Evolutionary conservation across 2,888 invertebrate genomes (phyloP).

Genomic region (Mechanitis mazaeus): DNA sequence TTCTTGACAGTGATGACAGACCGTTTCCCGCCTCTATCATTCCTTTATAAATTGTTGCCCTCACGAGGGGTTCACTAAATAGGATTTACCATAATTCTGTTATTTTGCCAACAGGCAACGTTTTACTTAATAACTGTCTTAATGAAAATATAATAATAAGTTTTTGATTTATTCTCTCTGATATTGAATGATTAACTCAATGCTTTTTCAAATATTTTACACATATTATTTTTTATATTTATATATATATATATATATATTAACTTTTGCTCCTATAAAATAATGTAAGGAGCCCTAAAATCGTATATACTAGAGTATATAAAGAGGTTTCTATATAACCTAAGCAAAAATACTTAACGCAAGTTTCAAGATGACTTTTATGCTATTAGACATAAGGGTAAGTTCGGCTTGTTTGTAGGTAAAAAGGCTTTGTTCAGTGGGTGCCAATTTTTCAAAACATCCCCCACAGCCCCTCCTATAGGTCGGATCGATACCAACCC

Average conservation of each 20-base stretch:
- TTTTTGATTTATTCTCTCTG: neutral
- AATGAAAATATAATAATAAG: constrained; percentile 1
- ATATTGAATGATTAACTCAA: neutral
- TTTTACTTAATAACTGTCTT: constrained; percentile 4
- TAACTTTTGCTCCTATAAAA: neutral
- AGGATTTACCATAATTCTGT: constrained; percentile 68
- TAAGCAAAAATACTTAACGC: constrained; percentile 17
- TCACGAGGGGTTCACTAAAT: constrained; percentile 63
- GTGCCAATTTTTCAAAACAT: constrained; percentile 76
- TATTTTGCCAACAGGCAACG: constrained; percentile 48
- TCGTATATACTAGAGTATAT: constrained; percentile 13
- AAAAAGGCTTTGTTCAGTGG: constrained; percentile 49
- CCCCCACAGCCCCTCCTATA: constrained; percentile 63
- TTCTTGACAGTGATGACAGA: constrained; percentile 68
- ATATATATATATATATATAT: neutral
- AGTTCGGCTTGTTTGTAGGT: constrained; percentile 28
- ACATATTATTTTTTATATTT: neutral
- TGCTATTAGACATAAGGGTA: constrained; percentile 21
- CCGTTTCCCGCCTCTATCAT: constrained; percentile 67
- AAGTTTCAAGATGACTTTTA: constrained; percentile 23
- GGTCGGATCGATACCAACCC: constrained; percentile 71
- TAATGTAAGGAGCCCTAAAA: neutral
- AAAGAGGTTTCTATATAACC: constrained; percentile 19
- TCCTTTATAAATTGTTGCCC: constrained; percentile 68
- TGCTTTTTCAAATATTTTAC: neutral